Evolutionary conservation across 2,888 invertebrate genomes (phyloP), one percentile per base, ranked within the genome.

Genomic region (Apamea crenata): DNA sequence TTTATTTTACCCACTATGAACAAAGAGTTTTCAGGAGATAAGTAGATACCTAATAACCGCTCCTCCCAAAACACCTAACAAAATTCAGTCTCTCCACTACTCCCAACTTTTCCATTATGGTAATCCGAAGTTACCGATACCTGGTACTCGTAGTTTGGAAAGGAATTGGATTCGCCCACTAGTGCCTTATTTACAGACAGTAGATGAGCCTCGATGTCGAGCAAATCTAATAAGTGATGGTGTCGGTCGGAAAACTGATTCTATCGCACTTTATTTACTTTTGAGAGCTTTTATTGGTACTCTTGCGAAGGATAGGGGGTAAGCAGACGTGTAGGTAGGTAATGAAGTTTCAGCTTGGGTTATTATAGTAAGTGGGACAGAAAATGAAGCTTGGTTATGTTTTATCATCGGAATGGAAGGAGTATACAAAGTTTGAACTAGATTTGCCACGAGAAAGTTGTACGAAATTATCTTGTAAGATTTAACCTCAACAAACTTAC

Each of bases 141-240:
- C 89, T 67, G 77, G 68, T 78, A 86, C 89, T 67, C 76, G 68
- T 78, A 86, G 83, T 86, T 86, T 50, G 81, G 59, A 50, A 78
- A 70, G 78, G 74, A 93, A 94, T 93, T 91, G 87, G 90, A 92
- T 94, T 92, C 90, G 77, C 90, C 84, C 91, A 92, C 87, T 86
- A 86, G 84, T 87, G 85, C 88, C 91, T 90, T 91, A 91, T 92
- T 93, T 91, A 91, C 90, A 89, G 92, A 88, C 32, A 67, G 80
- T 89, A 92, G 91, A 91, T 91, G 92, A 92, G 88, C 81, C 85
- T 86, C 92, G 91, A 91, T 91, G 85, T 90, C 84, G 87, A 77
- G 83, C 79, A 87, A 93, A 94, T 92, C 91, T 90, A 93, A 94
- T 94, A 93, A 92, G 78, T 77, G 74, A 63, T 87, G 86, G 86